phyloP scores from a whole-genome alignment of 1,140 invertebrate species.

The Vanessa atalanta region DNA sequence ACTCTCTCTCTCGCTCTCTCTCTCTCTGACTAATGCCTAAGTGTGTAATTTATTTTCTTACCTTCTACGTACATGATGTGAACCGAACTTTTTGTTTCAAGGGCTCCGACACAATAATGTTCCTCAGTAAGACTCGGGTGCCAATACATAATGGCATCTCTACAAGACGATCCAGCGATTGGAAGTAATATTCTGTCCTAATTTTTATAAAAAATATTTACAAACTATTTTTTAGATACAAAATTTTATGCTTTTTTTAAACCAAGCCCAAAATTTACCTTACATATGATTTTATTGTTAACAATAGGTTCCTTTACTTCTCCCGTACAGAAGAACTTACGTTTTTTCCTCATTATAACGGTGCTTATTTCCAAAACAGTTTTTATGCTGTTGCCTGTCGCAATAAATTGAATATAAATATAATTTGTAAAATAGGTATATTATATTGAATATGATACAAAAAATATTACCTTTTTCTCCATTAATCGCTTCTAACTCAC shows the following conservation, averaged over 20 bases:
- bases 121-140: slow-evolving; percentile 72
- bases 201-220: background rate
- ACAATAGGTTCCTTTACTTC: slow-evolving; percentile 76
- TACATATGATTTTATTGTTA: slow-evolving; percentile 75
- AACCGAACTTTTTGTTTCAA: slow-evolving; percentile 70
- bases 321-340: slow-evolving; percentile 74
- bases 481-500: slow-evolving; percentile 74
- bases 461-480: slow-evolving; percentile 62
- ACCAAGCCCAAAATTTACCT: slow-evolving; percentile 46
- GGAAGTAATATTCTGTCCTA: slow-evolving; percentile 71
- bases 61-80: slow-evolving; percentile 75
- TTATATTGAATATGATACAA: background rate
- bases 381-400: slow-evolving; percentile 72
- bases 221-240: background rate
- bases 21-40: background rate
- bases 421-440: background rate
- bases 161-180: slow-evolving; percentile 68
- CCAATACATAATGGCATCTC: slow-evolving; percentile 76
- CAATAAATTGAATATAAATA: slow-evolving; percentile 11
- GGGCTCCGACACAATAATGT: slow-evolving; percentile 73
- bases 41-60: slow-evolving; percentile 22
- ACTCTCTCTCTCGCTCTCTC: no score
- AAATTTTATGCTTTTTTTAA: background rate
- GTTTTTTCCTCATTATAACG: slow-evolving; percentile 71
- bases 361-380: slow-evolving; percentile 74